These are phyloP conservation scores for Enteromius treurensis DNA, from an alignment of 2,797 vertebrate genomes.

Conservation along the genomic window DNA sequence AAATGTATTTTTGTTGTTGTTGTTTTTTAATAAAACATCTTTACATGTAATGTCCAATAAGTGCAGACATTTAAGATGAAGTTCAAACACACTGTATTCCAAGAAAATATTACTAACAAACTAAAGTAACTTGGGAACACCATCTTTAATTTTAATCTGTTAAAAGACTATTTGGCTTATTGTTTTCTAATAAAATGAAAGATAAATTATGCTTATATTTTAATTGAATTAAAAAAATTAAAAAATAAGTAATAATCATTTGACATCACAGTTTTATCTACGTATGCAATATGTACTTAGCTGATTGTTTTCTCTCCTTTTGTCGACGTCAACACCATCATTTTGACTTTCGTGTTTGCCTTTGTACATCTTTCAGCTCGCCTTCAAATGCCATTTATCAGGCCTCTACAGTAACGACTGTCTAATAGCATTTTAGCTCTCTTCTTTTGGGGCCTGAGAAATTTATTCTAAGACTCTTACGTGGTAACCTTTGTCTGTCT, in stretches of 20 bases:
- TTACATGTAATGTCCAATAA: neutral
- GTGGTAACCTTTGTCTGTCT: slow-evolving; percentile 41
- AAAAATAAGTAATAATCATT: neutral
- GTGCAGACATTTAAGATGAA: neutral
- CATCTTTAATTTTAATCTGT: neutral
- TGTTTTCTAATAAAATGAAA: neutral
- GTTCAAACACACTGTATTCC: slow-evolving; percentile 5
- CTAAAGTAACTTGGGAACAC: neutral
- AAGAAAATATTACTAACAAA: neutral
- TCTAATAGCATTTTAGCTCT: slow-evolving; percentile 24
- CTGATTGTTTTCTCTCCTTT: slow-evolving; percentile 18
- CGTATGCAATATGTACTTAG: neutral
- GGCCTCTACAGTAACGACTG: slow-evolving; percentile 3
- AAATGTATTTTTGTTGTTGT: neutral
- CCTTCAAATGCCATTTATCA: slow-evolving; percentile 16
- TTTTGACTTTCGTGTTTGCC: slow-evolving; percentile 35
- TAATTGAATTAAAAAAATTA: neutral
- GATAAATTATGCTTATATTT: neutral
- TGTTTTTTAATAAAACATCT: slow-evolving; percentile 1
- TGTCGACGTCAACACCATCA: slow-evolving; percentile 16
- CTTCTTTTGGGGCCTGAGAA: slow-evolving; percentile 4
- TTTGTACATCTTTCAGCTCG: slow-evolving; percentile 23
- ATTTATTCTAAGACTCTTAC: slow-evolving; percentile 18
- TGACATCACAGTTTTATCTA: neutral
- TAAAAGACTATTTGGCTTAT: neutral